Conservation (phyloP, 92 coral and sea anemone genomes). For the Metridium senile region DNA sequence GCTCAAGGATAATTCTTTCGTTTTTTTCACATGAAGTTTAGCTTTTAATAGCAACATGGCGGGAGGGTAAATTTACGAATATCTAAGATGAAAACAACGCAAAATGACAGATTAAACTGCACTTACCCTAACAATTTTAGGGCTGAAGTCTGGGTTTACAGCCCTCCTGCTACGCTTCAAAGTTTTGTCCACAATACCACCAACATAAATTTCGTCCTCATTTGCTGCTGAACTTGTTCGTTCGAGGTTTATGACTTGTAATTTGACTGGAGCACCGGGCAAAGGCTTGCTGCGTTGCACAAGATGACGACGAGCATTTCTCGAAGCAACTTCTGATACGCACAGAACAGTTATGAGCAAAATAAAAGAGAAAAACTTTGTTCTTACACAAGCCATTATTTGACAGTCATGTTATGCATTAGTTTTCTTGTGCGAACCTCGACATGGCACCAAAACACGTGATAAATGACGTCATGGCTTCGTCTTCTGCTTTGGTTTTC, state of each 20-base stretch:
- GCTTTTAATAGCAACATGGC: too few species aligned
- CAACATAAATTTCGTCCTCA: conserved; percentile 30
- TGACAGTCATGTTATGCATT: not conserved
- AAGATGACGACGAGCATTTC: conserved; percentile 52
- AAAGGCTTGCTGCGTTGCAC: conserved; percentile 64
- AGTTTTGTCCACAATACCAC: conserved; percentile 32
- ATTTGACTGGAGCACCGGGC: conserved; percentile 73
- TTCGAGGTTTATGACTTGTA: conserved; percentile 41
- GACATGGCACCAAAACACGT: conserved; percentile 4
- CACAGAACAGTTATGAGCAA: not conserved
- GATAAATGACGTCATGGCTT: not conserved
- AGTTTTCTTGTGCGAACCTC: not conserved
- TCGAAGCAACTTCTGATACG: not conserved
- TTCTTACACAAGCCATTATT: not conserved
- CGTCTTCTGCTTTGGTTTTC: too few species aligned
- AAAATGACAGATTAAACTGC: not conserved
- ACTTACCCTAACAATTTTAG: conserved; percentile 55
- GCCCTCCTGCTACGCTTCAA: conserved; percentile 60
- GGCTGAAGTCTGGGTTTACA: conserved; percentile 56
- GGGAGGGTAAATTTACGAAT: too few species aligned
- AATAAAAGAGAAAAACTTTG: not conserved
- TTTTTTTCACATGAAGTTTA: too few species aligned
- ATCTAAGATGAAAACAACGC: too few species aligned
- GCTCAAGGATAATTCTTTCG: too few species aligned
- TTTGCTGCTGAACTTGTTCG: not conserved